Base-by-base conservation (phyloP, 2,113 vertebrate species). In the Saccopteryx bilineata region DNA sequence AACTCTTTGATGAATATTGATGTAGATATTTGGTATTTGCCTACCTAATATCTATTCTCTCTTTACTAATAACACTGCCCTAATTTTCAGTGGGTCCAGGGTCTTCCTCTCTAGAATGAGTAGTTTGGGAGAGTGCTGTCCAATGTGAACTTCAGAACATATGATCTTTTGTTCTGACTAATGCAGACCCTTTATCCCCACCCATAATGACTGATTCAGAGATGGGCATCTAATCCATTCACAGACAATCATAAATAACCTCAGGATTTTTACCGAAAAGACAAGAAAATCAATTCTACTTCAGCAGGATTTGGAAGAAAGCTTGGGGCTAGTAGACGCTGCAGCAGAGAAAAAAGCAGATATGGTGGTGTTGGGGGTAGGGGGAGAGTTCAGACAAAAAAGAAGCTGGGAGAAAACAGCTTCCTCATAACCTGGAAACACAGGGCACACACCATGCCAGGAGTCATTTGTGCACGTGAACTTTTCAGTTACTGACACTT, bases 1-100 rank as follows among this genome's bases (percentile, higher is more conserved):
- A 95, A 76, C 46, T 69, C 61, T 83, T 69, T 78, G 54, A 46
- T 92, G 63, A 95, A 84, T 48, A 83, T 5, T 52, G 1, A 46
- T 46, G 8, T 71, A 71, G n/a, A 18, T 7, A 17, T 76, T 75
- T 68, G 12, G 56, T 39, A 1, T 84, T 71, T 88, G 11, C 6
- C 54, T 88, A 13, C 5, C 0, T 83, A 63, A 14, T 28, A 71
- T 24, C 1, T 28, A 75, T 60, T 78, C 7, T 63, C 15, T 50
- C 23, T 88, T 92, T 76, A 15, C 39, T 83, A 65, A 52, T 69
- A 90, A 39, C 15, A 88, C 4, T 69, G 15, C 8, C 54, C 26
- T 56, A 63, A 78, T 84, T 88, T 78, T 65, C 46, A 71, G 48
- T 23, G 78, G 15, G 28, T 61, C 8, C 33, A 71, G 31, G 11